These are phyloP conservation scores for Aramus guarauna DNA, from an alignment of 2,113 vertebrate species.

Conservation along the genomic window DNA sequence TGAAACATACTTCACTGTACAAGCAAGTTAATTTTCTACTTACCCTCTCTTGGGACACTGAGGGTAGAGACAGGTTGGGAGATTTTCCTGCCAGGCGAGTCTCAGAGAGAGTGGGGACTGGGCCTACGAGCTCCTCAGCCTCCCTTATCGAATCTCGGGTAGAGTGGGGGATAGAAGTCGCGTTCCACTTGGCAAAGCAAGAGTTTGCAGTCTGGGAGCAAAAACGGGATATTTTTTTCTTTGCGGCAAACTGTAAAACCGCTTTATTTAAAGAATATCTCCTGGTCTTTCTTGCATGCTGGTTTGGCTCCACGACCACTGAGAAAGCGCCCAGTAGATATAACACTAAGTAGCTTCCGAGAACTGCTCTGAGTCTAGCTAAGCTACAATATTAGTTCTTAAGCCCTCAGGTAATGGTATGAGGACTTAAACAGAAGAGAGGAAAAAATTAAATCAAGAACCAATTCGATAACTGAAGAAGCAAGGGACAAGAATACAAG, in stretches of 20 bases:
- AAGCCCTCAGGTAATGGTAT: not conserved
- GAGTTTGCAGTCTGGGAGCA: slow-evolving; percentile 69
- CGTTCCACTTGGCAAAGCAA: slow-evolving; percentile 72
- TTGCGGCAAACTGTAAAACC: slow-evolving; percentile 34
- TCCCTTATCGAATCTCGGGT: slow-evolving; percentile 67
- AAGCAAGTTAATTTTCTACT: slow-evolving; percentile 52
- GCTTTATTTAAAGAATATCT: slow-evolving; percentile 17
- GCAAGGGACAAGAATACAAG: not conserved
- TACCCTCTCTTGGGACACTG: slow-evolving; percentile 65
- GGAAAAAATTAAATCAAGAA: not conserved
- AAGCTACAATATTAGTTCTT: not conserved
- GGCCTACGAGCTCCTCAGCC: slow-evolving; percentile 62
- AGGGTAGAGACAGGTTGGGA: slow-evolving; percentile 66
- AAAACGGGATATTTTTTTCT: slow-evolving; percentile 61
- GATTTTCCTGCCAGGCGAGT: slow-evolving; percentile 58
- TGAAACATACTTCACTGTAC: not conserved
- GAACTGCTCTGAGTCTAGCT: not conserved
- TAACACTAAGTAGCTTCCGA: not conserved
- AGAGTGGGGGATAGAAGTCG: slow-evolving; percentile 46
- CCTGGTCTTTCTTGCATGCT: not conserved
- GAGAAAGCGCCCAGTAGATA: not conserved
- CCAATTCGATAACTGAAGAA: not conserved
- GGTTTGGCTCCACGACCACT: not conserved
- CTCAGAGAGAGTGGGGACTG: slow-evolving; percentile 59
- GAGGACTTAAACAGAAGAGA: not conserved